Conservation (phyloP, 2,113 vertebrate genomes). For the zebrafish (Danio rerio) region GRCz12tu NC_133182.1:28778501-28779000, state of each 20-base stretch:
- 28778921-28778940: constrained; percentile 20
- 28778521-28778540: background rate
- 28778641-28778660: background rate
- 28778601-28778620: too few species aligned
- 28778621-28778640: too few species aligned
- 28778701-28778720: background rate
- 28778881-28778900: constrained; percentile 18
- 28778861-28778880: background rate
- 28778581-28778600: background rate
- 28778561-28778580: background rate
- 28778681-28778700: constrained; percentile 11
- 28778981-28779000: constrained; percentile 2
- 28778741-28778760: background rate
- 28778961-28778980: constrained; percentile 38
- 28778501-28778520: background rate
- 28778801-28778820: constrained; percentile 5
- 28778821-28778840: background rate
- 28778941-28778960: constrained; percentile 45
- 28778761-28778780: background rate
- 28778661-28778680: constrained; percentile 3
- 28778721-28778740: background rate
- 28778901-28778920: constrained; percentile 24
- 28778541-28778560: too few species aligned
- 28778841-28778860: background rate
- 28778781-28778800: constrained; percentile 2